Percentiles rank a stretch among this genome's conserved stretches.
Conservation (phyloP, 2,113 vertebrate species). For the Trematocara variabile region DNA sequence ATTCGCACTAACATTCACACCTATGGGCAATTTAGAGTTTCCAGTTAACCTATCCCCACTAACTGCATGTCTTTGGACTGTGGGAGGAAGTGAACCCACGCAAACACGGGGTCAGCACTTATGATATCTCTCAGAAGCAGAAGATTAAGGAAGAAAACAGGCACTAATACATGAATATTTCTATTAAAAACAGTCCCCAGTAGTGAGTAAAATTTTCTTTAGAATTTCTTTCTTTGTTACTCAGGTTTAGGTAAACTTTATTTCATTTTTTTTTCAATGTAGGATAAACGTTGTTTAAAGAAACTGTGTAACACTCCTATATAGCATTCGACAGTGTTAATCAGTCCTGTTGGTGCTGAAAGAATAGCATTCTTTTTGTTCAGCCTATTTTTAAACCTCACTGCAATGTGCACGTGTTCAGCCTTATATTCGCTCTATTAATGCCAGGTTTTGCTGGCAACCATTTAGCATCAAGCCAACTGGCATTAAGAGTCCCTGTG, state of each 20-base stretch:
- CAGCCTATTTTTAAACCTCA: not conserved
- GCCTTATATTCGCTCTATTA: not conserved
- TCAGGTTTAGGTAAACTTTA: not conserved
- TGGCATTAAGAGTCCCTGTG: not conserved
- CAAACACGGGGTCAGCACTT: not conserved
- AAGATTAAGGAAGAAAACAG: not conserved
- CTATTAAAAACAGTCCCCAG: not conserved
- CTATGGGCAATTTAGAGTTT: not conserved
- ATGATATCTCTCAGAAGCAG: not conserved
- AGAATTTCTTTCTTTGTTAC: not conserved
- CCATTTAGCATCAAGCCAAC: not conserved
- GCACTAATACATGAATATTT: not conserved
- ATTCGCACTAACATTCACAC: not conserved
- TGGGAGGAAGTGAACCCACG: not conserved
- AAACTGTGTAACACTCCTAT: not conserved
- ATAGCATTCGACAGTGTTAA: not conserved
- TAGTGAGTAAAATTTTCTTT: not conserved
- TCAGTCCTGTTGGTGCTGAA: not conserved
- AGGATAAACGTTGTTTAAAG: not conserved
- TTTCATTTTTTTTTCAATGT: not conserved
- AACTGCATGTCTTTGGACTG: not conserved
- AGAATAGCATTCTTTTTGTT: not conserved
- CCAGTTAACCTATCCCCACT: not conserved
- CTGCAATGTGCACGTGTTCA: not conserved
- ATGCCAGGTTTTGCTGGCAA: not conserved